phyloP scores from a whole-genome alignment of 2,888 invertebrate genomes.

The Apotomis betuletana region DNA sequence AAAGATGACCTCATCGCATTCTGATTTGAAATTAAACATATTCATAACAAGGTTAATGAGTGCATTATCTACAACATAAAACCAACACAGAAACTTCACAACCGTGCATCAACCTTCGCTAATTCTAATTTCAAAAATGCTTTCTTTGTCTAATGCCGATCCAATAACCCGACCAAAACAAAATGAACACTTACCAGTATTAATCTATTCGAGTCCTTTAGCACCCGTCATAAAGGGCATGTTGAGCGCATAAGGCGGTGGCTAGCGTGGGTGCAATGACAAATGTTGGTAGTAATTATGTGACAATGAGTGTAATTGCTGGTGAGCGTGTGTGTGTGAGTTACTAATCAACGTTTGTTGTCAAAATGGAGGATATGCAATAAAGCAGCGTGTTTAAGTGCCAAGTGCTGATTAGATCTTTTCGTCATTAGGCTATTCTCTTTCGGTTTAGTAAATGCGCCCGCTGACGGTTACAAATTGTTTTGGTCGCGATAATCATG shows the following conservation, averaged over 20 bases:
- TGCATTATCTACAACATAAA: constrained; percentile 25
- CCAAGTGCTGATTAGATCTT: constrained; percentile 41
- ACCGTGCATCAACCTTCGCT: constrained; percentile 12
- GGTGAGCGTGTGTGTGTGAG: constrained; percentile 47
- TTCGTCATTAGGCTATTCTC: constrained; percentile 39
- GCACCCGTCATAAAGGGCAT: constrained; percentile 50
- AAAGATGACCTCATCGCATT: constrained; percentile 20
- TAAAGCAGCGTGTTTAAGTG: constrained; percentile 38
- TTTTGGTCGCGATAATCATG: not conserved
- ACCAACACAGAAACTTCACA: not conserved
- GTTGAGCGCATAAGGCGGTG: constrained; percentile 49
- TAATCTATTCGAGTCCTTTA: constrained; percentile 50
- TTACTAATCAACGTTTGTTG: constrained; percentile 72
- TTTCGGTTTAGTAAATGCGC: constrained; percentile 26
- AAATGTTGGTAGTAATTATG: constrained; percentile 77
- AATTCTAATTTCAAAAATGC: constrained; percentile 38
- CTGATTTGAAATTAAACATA: constrained; percentile 19
- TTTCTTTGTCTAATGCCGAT: constrained; percentile 44
- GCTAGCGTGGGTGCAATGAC: constrained; percentile 72
- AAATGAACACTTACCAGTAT: constrained; percentile 20
- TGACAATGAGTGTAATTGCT: constrained; percentile 80
- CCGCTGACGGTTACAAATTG: not conserved
- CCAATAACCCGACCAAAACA: constrained; percentile 35
- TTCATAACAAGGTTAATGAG: constrained; percentile 20
- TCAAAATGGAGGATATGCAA: constrained; percentile 51